A percentile compares a stretch with the other conserved stretches of the same genome.
Conservation (phyloP, 2,797 vertebrate genomes). For the Parotocinclus haroldoi region DNA sequence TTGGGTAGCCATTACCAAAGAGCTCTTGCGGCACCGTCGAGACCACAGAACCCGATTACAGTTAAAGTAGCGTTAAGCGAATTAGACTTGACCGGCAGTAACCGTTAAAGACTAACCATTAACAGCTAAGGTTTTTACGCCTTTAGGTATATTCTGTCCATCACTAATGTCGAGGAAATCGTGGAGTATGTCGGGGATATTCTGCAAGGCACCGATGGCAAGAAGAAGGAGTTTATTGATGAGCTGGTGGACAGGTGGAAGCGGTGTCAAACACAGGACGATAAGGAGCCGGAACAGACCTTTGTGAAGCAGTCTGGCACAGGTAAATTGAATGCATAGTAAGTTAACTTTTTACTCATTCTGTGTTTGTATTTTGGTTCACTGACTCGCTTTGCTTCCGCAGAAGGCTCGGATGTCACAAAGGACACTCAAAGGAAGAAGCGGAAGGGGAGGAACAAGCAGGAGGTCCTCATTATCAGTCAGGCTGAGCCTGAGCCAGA, state of each 20-base stretch:
- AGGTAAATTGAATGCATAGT: too few relatives aligned
- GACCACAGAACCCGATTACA: too few relatives aligned
- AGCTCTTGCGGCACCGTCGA: too few relatives aligned
- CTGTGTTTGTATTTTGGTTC: neutral
- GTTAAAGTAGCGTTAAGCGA: too few relatives aligned
- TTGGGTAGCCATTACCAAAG: too few relatives aligned
- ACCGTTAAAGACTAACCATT: too few relatives aligned
- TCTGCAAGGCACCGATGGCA: slow-evolving; percentile 84
- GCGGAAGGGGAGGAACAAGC: slow-evolving; percentile 90
- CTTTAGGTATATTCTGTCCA: slow-evolving; percentile 88
- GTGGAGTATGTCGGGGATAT: slow-evolving; percentile 90
- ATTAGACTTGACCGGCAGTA: too few relatives aligned
- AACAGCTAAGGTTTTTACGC: neutral
- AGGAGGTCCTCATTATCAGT: slow-evolving; percentile 65
- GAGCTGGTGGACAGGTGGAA: slow-evolving; percentile 83
- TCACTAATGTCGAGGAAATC: slow-evolving; percentile 85
- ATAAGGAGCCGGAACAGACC: slow-evolving; percentile 54
- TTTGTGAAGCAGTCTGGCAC: slow-evolving; percentile 68
- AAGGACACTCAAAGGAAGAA: slow-evolving; percentile 84
- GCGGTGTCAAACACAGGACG: slow-evolving; percentile 58
- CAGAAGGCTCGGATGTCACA: slow-evolving; percentile 67
- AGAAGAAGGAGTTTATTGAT: slow-evolving; percentile 81
- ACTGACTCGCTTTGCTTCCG: neutral
- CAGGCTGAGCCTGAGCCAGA: slow-evolving; percentile 69
- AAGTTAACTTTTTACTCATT: neutral